Evolutionary conservation across 2,797 vertebrate species (phyloP), one percentile per base, ranked within the genome.

Genomic region (Gallinago solitaria): DNA sequence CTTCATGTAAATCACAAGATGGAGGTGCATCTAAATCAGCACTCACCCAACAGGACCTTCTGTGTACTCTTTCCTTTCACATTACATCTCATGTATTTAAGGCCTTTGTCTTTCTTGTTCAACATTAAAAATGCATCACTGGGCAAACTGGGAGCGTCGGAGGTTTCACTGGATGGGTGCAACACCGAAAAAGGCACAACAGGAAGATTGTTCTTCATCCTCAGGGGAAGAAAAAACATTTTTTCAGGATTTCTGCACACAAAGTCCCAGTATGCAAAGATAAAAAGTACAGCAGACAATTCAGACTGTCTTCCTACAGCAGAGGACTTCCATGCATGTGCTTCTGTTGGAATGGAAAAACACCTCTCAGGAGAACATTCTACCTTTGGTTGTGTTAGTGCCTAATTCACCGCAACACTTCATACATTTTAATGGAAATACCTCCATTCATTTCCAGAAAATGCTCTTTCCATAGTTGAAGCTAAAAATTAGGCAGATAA

Each of bases 251-350:
- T 61, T 90, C 30, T 68, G 15, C 19, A 43, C 18, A 47, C 6
- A 4, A 47, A 12, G 5, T 47, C 23, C 33, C 19, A 47, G 12
- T 45, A 47, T 41, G 14, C 28, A 63, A 63, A 6, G 28, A 20
- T 76, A 45, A 47, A 84, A 84, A 80, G 9, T 37, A 41, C 8
- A 12, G 3, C 3, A 53, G 47, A n/a, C 19, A 35, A 35, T 43
- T 80, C 21, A 63, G 13, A 30, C 30, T 67, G 15, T 51, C 35
- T 92, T 69, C 13, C n/a, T 76, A 2, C 11, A 70, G 37, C 30
- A 81, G 19, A 75, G 8, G 17, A 64, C 9, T 48, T 41, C 39
- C 27, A 33, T 0, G 2, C 5, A 20, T 4, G 1, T 23, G 3
- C 33, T 84, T 45, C 21, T 57, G 6, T 60, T 11, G 1, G 20